These are phyloP conservation scores for Phytoseiulus persimilis DNA, from an alignment of 2,888 invertebrate species.

Conservation along the genomic window DNA sequence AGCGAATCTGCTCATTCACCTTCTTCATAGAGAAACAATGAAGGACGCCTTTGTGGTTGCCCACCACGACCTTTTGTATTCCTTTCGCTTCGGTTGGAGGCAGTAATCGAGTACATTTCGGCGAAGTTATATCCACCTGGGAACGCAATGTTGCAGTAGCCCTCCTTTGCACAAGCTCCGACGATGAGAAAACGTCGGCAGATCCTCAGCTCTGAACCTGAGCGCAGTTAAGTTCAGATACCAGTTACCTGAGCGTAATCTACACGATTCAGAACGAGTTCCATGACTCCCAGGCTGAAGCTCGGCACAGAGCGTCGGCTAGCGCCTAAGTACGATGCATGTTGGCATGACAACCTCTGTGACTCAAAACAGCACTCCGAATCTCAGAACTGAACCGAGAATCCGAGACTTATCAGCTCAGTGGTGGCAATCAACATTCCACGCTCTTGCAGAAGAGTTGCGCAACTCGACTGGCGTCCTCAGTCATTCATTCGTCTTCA, in stretches of 20 bases:
- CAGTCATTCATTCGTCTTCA: no score
- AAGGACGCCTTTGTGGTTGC: conserved; percentile 72
- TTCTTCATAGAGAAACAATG: conserved; percentile 61
- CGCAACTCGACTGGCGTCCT: no score
- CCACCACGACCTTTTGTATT: conserved; percentile 67
- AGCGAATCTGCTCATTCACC: background rate
- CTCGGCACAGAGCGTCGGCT: background rate
- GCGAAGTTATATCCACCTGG: conserved; percentile 63
- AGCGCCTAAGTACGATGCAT: background rate
- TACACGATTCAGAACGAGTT: conserved; percentile 68
- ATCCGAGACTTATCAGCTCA: no score
- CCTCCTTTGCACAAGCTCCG: background rate
- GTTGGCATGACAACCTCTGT: background rate
- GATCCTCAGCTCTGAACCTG: no score
- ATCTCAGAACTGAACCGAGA: no score
- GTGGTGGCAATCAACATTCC: no score
- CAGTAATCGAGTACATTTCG: conserved; percentile 67
- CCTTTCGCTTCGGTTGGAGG: conserved; percentile 60
- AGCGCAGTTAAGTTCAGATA: background rate
- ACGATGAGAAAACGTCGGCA: no score
- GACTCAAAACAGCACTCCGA: background rate
- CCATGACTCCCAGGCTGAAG: conserved; percentile 56
- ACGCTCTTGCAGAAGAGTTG: no score
- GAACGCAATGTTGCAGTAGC: background rate
- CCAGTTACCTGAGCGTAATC: conserved; percentile 62